Base-by-base conservation (phyloP, 2,113 vertebrate genomes). In the Coracopsis vasa region DNA sequence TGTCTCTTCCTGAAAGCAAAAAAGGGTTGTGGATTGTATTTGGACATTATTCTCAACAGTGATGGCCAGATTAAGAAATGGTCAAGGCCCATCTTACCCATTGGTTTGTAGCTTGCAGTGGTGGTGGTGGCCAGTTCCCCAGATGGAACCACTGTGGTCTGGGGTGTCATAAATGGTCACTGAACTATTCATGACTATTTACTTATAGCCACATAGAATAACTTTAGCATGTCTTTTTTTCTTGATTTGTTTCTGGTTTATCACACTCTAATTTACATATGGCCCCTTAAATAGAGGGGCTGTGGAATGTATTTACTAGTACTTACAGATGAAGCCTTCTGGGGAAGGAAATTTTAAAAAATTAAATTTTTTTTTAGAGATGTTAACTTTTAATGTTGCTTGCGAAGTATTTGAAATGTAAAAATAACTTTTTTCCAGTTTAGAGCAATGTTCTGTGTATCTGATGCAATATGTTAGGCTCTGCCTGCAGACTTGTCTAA, bases 401-500 rank as follows among this genome's bases (percentile, higher is more conserved):
- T 94, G 64, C 81, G 83, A 96, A 96, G 51, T 61, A 90, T 95
- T 90, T 96, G 87, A 94, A 96, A 80, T 90, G 60, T 96, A 83
- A 94, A 94, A 95, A 82, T 85, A 79, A 83, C 4, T 20, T 53
- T 62, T 91, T 90, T 8, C 15, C 39, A 62, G 56, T 91, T 90
- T 62, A 96, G 67, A 90, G 83, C 92, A 80, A 31, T 74, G 35
- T 79, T 95, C 27, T 97, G 65, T 96, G 58, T 97, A 97, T 85
- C 72, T 83, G 60, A 77, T 89, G 64, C 84, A 65, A 35, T 86
- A 88, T 51, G 48, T 89, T 96, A 95, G 83, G 87, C 51, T 95
- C 65, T 91, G 53, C 77, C 78, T 96, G 51, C 92, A 90, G 74
- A 35, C 44, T 88, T 67, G 27, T 66, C 48, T 48, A 47, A 92